Conservation (phyloP, 2,888 invertebrate species). For the Sinelater perroti region DNA sequence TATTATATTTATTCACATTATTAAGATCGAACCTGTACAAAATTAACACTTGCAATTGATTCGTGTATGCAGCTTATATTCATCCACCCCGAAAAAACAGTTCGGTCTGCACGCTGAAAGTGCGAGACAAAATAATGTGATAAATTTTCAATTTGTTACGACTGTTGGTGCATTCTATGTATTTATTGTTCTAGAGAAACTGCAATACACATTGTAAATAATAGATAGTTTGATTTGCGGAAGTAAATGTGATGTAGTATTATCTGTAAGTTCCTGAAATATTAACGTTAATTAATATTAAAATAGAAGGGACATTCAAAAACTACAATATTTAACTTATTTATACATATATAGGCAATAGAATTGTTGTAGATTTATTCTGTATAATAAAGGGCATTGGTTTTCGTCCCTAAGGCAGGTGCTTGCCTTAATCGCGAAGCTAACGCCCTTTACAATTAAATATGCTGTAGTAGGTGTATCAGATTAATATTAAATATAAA, state of each 20-base stretch:
- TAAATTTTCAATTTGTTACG: constrained; percentile 10
- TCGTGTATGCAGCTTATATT: too few species aligned
- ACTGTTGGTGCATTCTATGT: constrained; percentile 1
- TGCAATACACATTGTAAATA: constrained; percentile 10
- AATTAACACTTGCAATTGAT: too few species aligned
- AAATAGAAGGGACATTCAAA: constrained; percentile 20
- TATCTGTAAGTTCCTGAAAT: constrained; percentile 33
- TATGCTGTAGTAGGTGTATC: constrained; percentile 7
- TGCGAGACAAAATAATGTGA: constrained; percentile 11
- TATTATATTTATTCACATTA: constrained; percentile 31
- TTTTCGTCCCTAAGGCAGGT: too few species aligned
- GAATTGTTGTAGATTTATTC: constrained; percentile 4
- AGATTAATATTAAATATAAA: background rate
- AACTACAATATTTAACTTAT: constrained; percentile 9
- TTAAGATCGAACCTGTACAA: constrained; percentile 21
- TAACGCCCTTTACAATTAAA: constrained; percentile 19
- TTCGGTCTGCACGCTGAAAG: background rate
- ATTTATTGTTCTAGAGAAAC: constrained; percentile 4
- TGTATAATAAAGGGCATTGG: constrained; percentile 20
- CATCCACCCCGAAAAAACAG: too few species aligned
- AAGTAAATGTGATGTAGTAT: constrained; percentile 37
- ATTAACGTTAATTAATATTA: constrained; percentile 20
- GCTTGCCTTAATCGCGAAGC: too few species aligned
- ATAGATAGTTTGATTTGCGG: constrained; percentile 28
- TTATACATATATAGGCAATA: constrained; percentile 8